Conservation (phyloP, 2,113 vertebrate genomes). For the Hemicordylus capensis region DNA sequence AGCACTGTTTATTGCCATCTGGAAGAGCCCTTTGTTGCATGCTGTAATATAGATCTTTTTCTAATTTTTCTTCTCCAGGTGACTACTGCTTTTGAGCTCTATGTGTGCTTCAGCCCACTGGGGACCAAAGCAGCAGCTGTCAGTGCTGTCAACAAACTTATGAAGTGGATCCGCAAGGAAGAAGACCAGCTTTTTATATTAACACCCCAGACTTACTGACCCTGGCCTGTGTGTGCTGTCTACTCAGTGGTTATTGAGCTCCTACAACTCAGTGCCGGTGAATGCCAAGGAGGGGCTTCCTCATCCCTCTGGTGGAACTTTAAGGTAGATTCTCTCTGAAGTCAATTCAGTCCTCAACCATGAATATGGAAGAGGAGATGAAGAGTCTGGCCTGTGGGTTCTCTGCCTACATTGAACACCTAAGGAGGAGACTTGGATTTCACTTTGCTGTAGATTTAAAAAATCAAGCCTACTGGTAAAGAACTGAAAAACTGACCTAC, state of each 20-base stretch:
- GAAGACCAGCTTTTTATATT: constrained; percentile 98
- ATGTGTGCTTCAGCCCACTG: constrained; percentile 94
- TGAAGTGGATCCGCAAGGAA: constrained; percentile 98
- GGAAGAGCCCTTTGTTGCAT: too few species aligned
- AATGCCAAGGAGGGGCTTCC: constrained; percentile 12
- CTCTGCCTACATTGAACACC: constrained; percentile 1
- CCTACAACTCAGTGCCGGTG: neutral
- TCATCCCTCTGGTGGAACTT: neutral
- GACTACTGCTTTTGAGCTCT: constrained; percentile 96
- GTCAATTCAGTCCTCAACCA: neutral
- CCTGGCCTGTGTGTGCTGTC: neutral
- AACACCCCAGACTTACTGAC: constrained; percentile 92
- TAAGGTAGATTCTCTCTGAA: too few species aligned
- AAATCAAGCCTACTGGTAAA: neutral
- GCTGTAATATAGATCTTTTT: neutral
- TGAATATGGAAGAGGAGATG: too few species aligned
- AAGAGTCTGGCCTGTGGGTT: neutral
- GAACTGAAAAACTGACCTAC: neutral
- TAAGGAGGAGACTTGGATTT: constrained; percentile 25
- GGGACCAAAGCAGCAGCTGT: constrained; percentile 89
- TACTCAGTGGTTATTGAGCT: neutral
- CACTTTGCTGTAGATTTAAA: constrained; percentile 20
- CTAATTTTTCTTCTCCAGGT: constrained; percentile 77
- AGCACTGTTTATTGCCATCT: too few species aligned
- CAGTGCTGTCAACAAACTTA: constrained; percentile 89